Base-by-base conservation (phyloP, 2,888 invertebrate genomes). In the Adelphocoris suturalis region DNA sequence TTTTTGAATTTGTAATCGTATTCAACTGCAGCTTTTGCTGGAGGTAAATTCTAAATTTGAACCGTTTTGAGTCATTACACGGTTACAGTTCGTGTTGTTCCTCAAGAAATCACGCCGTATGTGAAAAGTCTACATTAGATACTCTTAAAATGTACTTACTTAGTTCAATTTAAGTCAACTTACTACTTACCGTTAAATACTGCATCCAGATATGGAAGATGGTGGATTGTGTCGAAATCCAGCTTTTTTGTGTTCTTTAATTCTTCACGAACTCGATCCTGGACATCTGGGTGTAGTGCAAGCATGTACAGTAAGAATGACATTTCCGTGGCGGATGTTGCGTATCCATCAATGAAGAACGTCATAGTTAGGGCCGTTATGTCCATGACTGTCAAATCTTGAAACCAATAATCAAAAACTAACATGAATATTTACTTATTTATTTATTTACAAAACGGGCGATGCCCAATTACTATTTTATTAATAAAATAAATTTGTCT, bases 341-440 rank as follows among this genome's bases (percentile, higher is more conserved):
- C 85, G 57, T 90, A 90, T 57, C 86, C 90, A 46, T 90, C 86
- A 23, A 90, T 78, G 90, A 86, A 90, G 52, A 88, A 88, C 48
- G 80, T 80, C 80, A 88, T 78, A 7, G 88, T 28, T 55, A 80
- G 78, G 13, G 88, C 78, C 4, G 88, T 81, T 46, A 88, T 88
- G 13, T 88, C 88, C 28, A 57, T 88, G 12, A 80, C 16, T 19
- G n/a, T 27, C 57, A 84, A 12, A 76, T 37, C 27, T 27, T 16
- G 76, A 76, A 76, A 14, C 13, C 2, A 7, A 19, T 3, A 23
- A 19, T 19, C 75, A 75, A 16, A 7, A 75, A 75, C n/a, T 75
- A 13, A 16, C 7, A 13, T 13, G 23, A 5, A 68, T 19, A 68
- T 68, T n/a, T 68, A n/a, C n/a, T n/a, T n/a, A n/a, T n/a, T n/a